A percentile compares a stretch with the other conserved stretches of the same genome.
Conservation (phyloP, 2,888 invertebrate genomes). For the Chymomyza amoena region DNA sequence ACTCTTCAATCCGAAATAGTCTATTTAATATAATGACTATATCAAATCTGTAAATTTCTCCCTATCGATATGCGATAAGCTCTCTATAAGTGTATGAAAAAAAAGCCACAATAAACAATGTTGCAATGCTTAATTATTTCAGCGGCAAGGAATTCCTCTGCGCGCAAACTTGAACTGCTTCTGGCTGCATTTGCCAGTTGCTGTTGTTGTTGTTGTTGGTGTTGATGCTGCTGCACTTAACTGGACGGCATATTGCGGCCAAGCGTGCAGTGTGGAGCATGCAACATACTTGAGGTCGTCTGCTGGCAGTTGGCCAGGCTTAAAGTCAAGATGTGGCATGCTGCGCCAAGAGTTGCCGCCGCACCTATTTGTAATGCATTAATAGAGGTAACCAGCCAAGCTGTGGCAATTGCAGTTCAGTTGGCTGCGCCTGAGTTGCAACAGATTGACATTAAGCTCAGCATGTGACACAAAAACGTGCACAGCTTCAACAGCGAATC, state of each 20-base stretch:
- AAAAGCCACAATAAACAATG: constrained; percentile 65
- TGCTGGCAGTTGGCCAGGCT: constrained; percentile 42
- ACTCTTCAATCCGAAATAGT: no score
- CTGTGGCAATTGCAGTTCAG: constrained; percentile 41
- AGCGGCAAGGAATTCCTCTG: constrained; percentile 71
- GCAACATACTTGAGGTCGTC: constrained; percentile 67
- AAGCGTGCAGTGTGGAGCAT: constrained; percentile 58
- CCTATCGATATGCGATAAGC: no score
- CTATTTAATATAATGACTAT: no score
- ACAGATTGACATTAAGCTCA: constrained; percentile 58
- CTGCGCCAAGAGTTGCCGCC: constrained; percentile 52
- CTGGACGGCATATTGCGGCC: constrained; percentile 48
- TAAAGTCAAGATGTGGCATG: constrained; percentile 44
- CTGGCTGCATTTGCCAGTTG: constrained; percentile 25
- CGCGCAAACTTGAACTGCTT: constrained; percentile 68
- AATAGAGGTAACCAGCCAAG: constrained; percentile 40
- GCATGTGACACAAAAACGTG: constrained; percentile 19
- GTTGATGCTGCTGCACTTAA: constrained; percentile 41
- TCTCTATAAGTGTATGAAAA: not conserved
- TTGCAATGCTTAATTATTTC: constrained; percentile 73
- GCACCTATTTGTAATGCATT: constrained; percentile 71
- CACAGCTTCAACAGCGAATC: constrained; percentile 8
- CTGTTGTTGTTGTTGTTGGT: constrained; percentile 30
- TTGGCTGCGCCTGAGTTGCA: constrained; percentile 13
- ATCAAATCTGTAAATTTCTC: no score